Conservation (phyloP, 2,113 vertebrate genomes). For the Protobothrops mucrosquamatus region DNA sequence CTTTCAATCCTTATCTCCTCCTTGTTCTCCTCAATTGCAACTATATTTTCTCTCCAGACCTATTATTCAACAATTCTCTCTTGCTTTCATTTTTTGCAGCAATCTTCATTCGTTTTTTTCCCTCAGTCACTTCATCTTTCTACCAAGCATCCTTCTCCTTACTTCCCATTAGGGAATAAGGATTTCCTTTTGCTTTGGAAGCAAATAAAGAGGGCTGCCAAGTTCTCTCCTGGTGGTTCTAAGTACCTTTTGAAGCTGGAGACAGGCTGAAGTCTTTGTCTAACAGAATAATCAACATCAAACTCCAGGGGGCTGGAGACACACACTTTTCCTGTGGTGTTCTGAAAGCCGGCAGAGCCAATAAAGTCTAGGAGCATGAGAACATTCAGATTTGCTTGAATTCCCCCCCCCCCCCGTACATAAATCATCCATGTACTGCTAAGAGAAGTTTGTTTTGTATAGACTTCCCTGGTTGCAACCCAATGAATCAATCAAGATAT, state of each 20-base stretch:
- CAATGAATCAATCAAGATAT: not conserved
- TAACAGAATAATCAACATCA: not conserved
- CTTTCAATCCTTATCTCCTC: not conserved
- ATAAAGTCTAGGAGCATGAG: not conserved
- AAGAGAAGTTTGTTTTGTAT: not conserved
- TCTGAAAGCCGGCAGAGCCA: not conserved
- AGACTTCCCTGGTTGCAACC: not conserved
- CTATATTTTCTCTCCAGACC: not conserved
- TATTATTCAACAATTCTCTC: not conserved
- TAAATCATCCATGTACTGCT: not conserved
- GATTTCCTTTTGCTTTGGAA: slow-evolving; percentile 58
- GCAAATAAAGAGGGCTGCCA: slow-evolving; percentile 22
- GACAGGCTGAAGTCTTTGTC: slow-evolving; percentile 30
- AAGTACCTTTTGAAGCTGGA: slow-evolving; percentile 25
- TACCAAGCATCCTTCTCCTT: not conserved
- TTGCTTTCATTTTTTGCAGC: not conserved
- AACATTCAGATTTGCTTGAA: not conserved
- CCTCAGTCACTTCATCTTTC: not conserved
- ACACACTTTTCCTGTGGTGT: not conserved
- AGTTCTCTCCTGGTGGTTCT: slow-evolving; percentile 41
- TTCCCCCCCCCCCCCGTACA: not conserved
- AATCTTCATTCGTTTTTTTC: not conserved
- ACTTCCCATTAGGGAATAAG: not conserved
- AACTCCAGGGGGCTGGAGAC: not conserved
- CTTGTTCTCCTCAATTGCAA: not conserved